phyloP scores from a whole-genome alignment of 1,140 invertebrate species.

The Pogonognathellus flavescens region DNA sequence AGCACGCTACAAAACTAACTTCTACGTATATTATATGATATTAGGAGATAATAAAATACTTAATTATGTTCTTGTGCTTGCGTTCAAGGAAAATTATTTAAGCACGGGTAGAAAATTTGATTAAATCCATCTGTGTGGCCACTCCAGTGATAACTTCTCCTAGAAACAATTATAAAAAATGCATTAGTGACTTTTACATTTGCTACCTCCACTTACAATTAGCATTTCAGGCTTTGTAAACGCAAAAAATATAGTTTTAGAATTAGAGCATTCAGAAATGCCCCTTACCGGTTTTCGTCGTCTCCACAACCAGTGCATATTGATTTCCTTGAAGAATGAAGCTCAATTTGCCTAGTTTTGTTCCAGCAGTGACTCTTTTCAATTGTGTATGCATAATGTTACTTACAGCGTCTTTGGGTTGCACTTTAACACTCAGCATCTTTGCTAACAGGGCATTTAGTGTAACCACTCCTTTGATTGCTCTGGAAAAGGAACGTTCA shows the following conservation, averaged over 20 bases:
- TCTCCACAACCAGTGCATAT: slow-evolving; percentile 60
- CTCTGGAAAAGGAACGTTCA: too few relatives aligned
- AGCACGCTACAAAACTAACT: too few relatives aligned
- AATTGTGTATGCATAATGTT: slow-evolving; percentile 81
- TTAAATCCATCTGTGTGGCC: slow-evolving; percentile 20
- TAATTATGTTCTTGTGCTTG: not conserved
- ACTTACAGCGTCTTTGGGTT: slow-evolving; percentile 75
- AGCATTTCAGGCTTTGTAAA: not conserved
- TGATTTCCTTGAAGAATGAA: slow-evolving; percentile 77
- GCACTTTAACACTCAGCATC: slow-evolving; percentile 78
- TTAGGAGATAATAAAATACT: too few relatives aligned
- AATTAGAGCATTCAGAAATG: not conserved
- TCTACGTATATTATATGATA: too few relatives aligned
- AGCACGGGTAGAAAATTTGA: not conserved
- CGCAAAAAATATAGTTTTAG: not conserved
- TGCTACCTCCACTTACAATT: too few relatives aligned
- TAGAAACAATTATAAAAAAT: not conserved
- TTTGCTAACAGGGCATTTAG: slow-evolving; percentile 80
- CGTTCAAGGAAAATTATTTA: not conserved
- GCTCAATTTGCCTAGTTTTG: slow-evolving; percentile 80
- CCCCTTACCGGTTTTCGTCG: not conserved
- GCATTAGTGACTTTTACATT: too few relatives aligned
- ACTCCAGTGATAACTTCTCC: not conserved
- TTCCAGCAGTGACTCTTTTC: slow-evolving; percentile 77
- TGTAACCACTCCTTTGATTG: slow-evolving; percentile 80